Base-by-base conservation (phyloP, 1,140 invertebrate genomes). In the Cydia amplana region DNA sequence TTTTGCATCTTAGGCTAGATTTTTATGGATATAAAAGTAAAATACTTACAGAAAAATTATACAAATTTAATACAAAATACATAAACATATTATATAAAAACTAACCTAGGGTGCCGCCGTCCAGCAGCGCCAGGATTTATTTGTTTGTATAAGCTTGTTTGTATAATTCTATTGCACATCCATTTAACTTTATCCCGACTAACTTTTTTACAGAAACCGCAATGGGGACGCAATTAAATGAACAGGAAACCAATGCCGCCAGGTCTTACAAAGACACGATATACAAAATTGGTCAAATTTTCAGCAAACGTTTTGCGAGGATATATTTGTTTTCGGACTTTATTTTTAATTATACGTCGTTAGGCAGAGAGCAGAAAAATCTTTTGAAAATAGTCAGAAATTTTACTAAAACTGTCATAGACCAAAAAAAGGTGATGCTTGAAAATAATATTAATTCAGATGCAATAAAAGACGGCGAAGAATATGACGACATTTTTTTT, bases 181-280 rank as follows among this genome's bases (percentile, higher is more conserved):
- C n/a, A n/a, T n/a, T n/a, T n/a, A n/a, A n/a, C n/a, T n/a, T n/a
- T n/a, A n/a, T n/a, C n/a, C n/a, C 9, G 9, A 1, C 9, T 10
- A 75, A 36, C 63, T 76, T 2, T 73, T n/a, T 64, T 81, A 4
- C 74, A 92, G 91, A 92, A 83, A 91, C 87, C 36, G 88, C 93
- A 12, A 93, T 93, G 93, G 93, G 93, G 1, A 95, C 94, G 28
- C 77, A 81, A 74, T 72, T 88, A 75, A 80, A 81, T 74, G 74
- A 87, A 75, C 81, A 87, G 79, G 75, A 77, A 6, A 32, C 77
- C 25, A 74, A 74, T 60, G 88, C 93, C 7, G 81, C 80, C 0
- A 83, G 83, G 32, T 75, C 80, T 43, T 93, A 93, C 76, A 91
- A 92, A 77, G 79, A 91, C 4, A 83, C 85, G 18, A 89, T 93